These are phyloP conservation scores for Embidobia sp. DNA, from an alignment of 2,888 invertebrate genomes.

Conservation along the genomic window DNA sequence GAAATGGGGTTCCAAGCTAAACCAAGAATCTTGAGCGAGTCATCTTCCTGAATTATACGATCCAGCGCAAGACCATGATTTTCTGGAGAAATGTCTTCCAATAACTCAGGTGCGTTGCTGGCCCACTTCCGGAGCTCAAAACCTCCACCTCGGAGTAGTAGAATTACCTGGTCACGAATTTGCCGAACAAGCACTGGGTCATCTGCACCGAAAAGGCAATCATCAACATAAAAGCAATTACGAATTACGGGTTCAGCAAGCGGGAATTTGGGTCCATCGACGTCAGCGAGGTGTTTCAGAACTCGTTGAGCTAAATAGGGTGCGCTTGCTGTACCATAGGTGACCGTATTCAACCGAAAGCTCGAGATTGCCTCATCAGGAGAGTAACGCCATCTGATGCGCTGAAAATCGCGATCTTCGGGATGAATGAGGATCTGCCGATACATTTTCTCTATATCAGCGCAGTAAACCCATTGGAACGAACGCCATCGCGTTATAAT, in stretches of 20 bases:
- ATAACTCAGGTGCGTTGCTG: conserved; percentile 15
- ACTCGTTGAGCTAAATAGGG: conserved; percentile 2
- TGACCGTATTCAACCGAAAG: no score
- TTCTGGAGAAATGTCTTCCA: background rate
- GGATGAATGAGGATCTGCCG: background rate
- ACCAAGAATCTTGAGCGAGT: conserved; percentile 8
- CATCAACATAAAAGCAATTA: conserved; percentile 7
- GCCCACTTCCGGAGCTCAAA: conserved; percentile 27
- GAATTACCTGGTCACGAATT: background rate
- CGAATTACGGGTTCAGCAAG: no score
- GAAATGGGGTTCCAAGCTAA: conserved; percentile 11
- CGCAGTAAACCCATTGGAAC: no score
- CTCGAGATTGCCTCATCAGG: no score
- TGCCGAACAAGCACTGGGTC: background rate
- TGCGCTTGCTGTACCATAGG: background rate
- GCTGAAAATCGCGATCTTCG: background rate
- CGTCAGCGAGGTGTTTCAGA: background rate
- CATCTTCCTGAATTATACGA: background rate
- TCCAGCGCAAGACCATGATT: conserved; percentile 14
- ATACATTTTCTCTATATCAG: conserved; percentile 19
- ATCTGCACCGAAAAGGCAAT: conserved; percentile 2
- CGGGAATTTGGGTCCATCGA: background rate
- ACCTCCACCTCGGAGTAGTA: background rate
- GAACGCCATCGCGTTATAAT: no score
- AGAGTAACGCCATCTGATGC: background rate